Evolutionary conservation across 1,140 invertebrate genomes (phyloP), one percentile per base, ranked within the genome.

Genomic region (Heliconius hermathena): DNA sequence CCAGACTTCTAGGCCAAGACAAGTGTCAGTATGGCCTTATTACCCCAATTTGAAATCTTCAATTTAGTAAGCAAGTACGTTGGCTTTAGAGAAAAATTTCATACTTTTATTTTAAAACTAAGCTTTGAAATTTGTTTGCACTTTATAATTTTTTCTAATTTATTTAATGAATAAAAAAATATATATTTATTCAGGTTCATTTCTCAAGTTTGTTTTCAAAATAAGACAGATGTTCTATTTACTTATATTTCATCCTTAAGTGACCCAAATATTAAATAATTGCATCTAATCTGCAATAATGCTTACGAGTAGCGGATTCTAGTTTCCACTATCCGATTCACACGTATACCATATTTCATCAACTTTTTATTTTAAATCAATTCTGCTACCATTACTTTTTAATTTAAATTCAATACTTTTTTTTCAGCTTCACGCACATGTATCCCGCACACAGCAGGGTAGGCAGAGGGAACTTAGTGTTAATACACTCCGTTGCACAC

Each of bases 11-110:
- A 66, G 60, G 26, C 22, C 60, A 66, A 66, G 60, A 66, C 60
- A 66, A 66, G 60, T 66, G 26, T 66, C 60, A 66, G 60, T 66
- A 66, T 66, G 60, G 60, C 60, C 60, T 66, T 66, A 66, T 66
- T 66, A 66, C 60, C 60, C 60, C 60, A 66, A 66, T 66, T 66
- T 66, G 60, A 66, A 66, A 66, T 66, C 26, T 66, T 66, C 60
- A 66, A 66, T 66, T 66, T 66, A 66, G 60, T 66, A 66, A 66
- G 60, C 60, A 66, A 66, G 60, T 66, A 66, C 60, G 60, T 29
- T 29, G 13, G 60, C 26, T 66, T 66, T 66, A 29, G 9, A 66
- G 60, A 26, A 29, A 60, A 66, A 16, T 66, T 16, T 66, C 13
- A 29, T 66, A 66, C 60, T 66, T 66, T 66, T 29, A 66, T 66